Evolutionary conservation across 2,113 vertebrate species (phyloP).

Genomic region (Amia ocellicauda): DNA sequence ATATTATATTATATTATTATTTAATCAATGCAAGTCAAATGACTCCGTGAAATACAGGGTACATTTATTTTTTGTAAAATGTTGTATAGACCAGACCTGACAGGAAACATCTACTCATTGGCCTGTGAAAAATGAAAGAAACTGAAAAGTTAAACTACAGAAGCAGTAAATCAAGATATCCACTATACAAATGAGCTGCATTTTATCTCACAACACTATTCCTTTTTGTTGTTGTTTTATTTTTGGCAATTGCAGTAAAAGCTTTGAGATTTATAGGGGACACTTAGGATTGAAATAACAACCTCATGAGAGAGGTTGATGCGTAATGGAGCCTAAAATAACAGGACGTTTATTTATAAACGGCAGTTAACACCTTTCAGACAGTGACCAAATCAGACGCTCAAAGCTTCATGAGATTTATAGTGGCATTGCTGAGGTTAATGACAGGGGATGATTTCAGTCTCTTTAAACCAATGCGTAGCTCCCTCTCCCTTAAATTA

Average conservation of each 20-base stretch:
- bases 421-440: constrained; percentile 19
- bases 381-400: constrained; percentile 22
- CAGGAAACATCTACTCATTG: too few relatives aligned
- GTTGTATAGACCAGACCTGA: too few relatives aligned
- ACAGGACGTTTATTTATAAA: constrained; percentile 61
- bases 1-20: too few relatives aligned
- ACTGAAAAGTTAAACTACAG: neutral
- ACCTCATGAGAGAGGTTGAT: constrained; percentile 50
- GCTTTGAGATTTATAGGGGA: constrained; percentile 58
- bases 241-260: constrained; percentile 57
- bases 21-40: too few relatives aligned
- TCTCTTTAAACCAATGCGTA: constrained; percentile 2
- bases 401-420: constrained; percentile 26
- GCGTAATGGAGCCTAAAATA: constrained; percentile 65
- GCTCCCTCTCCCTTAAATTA: too few relatives aligned
- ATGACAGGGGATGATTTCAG: constrained; percentile 8
- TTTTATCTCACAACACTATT: constrained; percentile 1
- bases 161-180: neutral
- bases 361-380: constrained; percentile 63
- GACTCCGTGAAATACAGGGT: too few relatives aligned
- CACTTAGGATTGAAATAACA: constrained; percentile 63
- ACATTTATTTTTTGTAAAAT: too few relatives aligned
- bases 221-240: constrained; percentile 52
- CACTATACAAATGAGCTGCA: neutral
- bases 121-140: too few relatives aligned